These are phyloP conservation scores for Chrysochloris asiatica DNA, from an alignment of 2,113 vertebrate species.

Conservation along the genomic window DNA sequence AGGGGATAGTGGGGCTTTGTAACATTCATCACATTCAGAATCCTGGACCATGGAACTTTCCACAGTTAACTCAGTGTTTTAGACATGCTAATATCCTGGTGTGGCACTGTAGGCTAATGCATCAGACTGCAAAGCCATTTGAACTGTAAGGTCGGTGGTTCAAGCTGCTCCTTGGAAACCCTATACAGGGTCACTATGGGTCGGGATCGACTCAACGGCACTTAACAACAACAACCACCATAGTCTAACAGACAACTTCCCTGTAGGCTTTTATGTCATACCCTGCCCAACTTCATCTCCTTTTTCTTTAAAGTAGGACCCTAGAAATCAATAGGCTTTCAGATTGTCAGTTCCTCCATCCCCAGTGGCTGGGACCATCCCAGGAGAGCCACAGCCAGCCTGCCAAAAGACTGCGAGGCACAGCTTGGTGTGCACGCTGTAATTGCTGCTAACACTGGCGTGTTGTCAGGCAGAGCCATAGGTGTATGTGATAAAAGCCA, in stretches of 20 bases:
- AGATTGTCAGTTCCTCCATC: not conserved
- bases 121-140: too few species aligned
- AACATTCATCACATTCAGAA: not conserved
- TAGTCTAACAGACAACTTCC: not conserved
- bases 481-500: rapidly evolving
- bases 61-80: not conserved
- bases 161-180: too few species aligned
- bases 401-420: not conserved
- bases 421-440: rapidly evolving
- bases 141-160: too few species aligned
- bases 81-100: not conserved
- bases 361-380: rapidly evolving
- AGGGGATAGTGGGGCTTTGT: not conserved
- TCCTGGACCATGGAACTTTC: not conserved
- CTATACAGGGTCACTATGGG: too few species aligned
- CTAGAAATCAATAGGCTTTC: not conserved
- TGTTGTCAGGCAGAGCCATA: not conserved
- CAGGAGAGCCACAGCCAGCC: rapidly evolving
- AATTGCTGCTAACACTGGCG: not conserved
- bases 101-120: too few species aligned
- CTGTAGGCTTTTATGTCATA: not conserved
- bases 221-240: too few species aligned
- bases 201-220: too few species aligned
- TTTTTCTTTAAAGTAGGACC: not conserved
- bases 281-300: rapidly evolving